Base-by-base conservation (phyloP, 2,888 invertebrate species). In the Phyllotreta striolata region DNA sequence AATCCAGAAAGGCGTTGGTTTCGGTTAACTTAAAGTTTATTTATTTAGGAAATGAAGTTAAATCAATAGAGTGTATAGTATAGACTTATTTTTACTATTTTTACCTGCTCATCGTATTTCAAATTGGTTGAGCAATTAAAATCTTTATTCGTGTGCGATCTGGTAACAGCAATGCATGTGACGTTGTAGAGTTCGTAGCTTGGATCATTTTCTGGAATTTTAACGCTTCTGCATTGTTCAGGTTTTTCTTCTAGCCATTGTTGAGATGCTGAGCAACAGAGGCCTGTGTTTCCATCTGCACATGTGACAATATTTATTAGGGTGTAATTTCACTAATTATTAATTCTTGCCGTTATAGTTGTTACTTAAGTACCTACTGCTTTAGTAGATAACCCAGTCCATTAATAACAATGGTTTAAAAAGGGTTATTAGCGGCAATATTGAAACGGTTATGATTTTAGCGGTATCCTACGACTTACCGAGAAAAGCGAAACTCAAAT, bases 1-100 rank as follows among this genome's bases (percentile, higher is more conserved):
- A 75, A 66, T 83, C 83, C 44, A 83, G 62, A 73, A 76, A 82
- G 47, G 79, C 78, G 3, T 80, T 82, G 3, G 81, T 74, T 44
- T 72, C 71, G 60, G 74, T 75, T 39, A 79, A 62, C 77, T 79
- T 55, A 3, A 62, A 60, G 10, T 58, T 14, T 35, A 38, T 37
- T 44, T n/a, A n/a, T n/a, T n/a, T n/a, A n/a, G n/a, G n/a, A n/a
- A n/a, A n/a, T n/a, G n/a, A n/a, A n/a, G n/a, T n/a, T 51, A 13
- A 8, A 24, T 52, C 38, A 47, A 7, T 47, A 1, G 34, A 14
- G 24, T 24, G 24, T 24, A 24, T 24, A 24, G 24, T 3, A 4
- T 24, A 24, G 24, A 24, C 5, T 14, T 24, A n/a, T n/a, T n/a
- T n/a, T n/a, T n/a, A n/a, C n/a, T 6, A 57, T 63, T 14, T 37